Evolutionary conservation across 2,888 invertebrate genomes (phyloP).

Genomic region (Oscheius sp.): DNA sequence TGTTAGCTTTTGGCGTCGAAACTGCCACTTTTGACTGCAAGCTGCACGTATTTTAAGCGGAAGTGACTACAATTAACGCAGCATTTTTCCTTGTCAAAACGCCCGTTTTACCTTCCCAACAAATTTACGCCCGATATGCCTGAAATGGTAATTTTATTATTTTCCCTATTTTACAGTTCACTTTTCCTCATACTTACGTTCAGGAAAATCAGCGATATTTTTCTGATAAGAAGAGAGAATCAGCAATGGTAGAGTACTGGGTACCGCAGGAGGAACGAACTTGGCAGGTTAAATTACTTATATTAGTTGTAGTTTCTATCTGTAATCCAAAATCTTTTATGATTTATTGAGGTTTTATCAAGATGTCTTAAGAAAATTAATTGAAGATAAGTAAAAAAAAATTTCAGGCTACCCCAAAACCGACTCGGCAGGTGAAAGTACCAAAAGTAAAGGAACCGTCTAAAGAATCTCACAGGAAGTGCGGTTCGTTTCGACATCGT

Average conservation of each 20-base stretch:
- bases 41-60: background rate
- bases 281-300: slow-evolving; percentile 29
- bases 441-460: slow-evolving; percentile 46
- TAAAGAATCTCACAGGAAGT: slow-evolving; percentile 36
- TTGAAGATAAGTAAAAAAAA: too few species aligned
- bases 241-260: slow-evolving; percentile 47
- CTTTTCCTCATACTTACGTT: background rate
- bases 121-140: background rate
- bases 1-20: too few species aligned
- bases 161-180: background rate
- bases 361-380: too few species aligned
- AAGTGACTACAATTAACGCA: slow-evolving; percentile 1
- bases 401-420: slow-evolving; percentile 22
- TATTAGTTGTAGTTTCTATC: too few species aligned
- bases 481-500: background rate
- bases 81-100: slow-evolving; percentile 14
- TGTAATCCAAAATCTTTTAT: too few species aligned
- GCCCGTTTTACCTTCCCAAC: background rate
- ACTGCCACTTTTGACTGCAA: too few species aligned
- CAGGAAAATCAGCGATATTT: slow-evolving; percentile 18
- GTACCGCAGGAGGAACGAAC: slow-evolving; percentile 42
- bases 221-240: slow-evolving; percentile 1
- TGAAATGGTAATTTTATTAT: slow-evolving; percentile 6
- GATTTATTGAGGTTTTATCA: too few species aligned
- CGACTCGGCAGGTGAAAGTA: slow-evolving; percentile 32